These are phyloP conservation scores for Istiophorus platypterus DNA, from an alignment of 2,113 vertebrate species.

Conservation along the genomic window DNA sequence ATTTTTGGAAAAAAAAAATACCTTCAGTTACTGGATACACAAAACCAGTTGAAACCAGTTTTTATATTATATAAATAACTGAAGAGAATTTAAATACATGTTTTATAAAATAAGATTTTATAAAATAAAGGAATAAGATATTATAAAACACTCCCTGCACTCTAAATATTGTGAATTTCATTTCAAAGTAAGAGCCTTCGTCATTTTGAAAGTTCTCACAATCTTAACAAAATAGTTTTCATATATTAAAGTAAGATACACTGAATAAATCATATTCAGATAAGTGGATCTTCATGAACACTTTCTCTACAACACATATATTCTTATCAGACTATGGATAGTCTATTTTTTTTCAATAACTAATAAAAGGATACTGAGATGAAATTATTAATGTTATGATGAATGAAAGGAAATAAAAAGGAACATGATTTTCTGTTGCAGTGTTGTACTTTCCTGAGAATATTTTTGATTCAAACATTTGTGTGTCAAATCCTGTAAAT, in stretches of 20 bases:
- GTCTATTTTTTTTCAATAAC: not conserved
- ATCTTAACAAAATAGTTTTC: too few species aligned
- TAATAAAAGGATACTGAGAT: not conserved
- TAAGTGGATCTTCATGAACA: not conserved
- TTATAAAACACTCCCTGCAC: not conserved
- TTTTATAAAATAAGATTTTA: not conserved
- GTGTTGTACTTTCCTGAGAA: not conserved
- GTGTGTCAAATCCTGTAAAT: slow-evolving; percentile 13
- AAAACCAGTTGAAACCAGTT: not conserved
- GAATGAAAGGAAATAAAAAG: not conserved
- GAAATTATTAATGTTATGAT: not conserved
- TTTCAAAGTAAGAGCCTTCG: not conserved
- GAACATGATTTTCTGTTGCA: not conserved
- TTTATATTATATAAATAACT: not conserved
- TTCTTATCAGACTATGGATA: not conserved
- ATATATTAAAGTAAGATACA: not conserved
- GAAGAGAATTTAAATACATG: not conserved
- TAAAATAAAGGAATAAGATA: not conserved
- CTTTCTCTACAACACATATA: not conserved
- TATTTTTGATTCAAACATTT: slow-evolving; percentile 15
- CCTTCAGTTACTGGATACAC: not conserved
- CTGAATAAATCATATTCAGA: not conserved
- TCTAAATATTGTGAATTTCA: not conserved
- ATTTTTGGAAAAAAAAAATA: not conserved
- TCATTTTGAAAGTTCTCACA: not conserved